Percentiles rank a stretch among this genome's conserved stretches.
These are phyloP conservation scores for Drosophila hydei DNA, from an alignment of 1,140 invertebrate genomes.

Conservation along the genomic window DNA sequence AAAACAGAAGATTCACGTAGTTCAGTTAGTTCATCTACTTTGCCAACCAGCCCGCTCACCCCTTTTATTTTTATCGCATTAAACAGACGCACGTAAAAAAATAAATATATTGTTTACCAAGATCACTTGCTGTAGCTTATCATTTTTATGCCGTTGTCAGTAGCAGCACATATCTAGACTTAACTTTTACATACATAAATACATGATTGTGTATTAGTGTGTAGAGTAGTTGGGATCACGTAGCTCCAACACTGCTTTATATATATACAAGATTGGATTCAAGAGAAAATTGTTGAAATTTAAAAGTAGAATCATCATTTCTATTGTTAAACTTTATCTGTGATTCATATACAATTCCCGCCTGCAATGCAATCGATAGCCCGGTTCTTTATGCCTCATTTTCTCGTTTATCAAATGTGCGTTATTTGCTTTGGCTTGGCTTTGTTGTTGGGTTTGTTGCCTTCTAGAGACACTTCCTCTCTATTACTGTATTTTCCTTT, in stretches of 20 bases:
- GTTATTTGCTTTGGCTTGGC: neutral
- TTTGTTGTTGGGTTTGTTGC: slow-evolving; percentile 7
- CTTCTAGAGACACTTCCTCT: slow-evolving; percentile 58
- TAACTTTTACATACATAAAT: neutral
- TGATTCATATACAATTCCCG: slow-evolving; percentile 34
- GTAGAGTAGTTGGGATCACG: slow-evolving; percentile 22
- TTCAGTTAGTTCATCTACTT: neutral
- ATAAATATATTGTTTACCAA: slow-evolving; percentile 16
- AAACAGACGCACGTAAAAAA: slow-evolving; percentile 9
- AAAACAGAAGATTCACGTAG: neutral
- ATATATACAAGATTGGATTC: slow-evolving; percentile 17
- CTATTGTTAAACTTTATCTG: slow-evolving; percentile 30
- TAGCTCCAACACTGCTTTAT: slow-evolving; percentile 16
- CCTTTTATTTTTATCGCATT: slow-evolving; percentile 4
- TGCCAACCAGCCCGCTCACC: neutral
- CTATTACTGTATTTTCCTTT: slow-evolving; percentile 37
- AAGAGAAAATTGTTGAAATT: slow-evolving; percentile 4
- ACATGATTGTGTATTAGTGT: neutral
- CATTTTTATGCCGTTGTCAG: slow-evolving; percentile 6
- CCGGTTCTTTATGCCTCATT: slow-evolving; percentile 41
- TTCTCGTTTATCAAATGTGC: slow-evolving; percentile 36
- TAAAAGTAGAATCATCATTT: slow-evolving; percentile 32
- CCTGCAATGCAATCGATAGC: slow-evolving; percentile 50
- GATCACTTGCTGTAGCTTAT: slow-evolving; percentile 18
- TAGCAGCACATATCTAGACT: slow-evolving; percentile 5